Conservation (phyloP, 2,888 invertebrate species). For the Kryphioiulus occultus region DNA sequence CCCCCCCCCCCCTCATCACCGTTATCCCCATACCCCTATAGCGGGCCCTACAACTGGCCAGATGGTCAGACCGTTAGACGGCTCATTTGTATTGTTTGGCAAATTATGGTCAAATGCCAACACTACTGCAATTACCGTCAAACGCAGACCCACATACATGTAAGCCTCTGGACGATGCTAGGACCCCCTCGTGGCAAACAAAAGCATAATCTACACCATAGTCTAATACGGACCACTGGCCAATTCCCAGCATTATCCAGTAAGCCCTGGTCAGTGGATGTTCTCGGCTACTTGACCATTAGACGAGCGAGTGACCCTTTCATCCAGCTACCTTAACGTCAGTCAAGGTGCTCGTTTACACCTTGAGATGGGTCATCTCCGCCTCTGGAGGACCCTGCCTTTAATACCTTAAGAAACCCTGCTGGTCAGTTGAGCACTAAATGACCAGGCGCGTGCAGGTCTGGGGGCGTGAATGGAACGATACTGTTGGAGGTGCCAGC, state of each 20-base stretch:
- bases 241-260: neutral
- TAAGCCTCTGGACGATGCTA: neutral
- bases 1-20: neutral
- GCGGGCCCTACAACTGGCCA: neutral
- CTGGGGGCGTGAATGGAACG: neutral
- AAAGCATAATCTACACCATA: neutral
- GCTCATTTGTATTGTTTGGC: constrained; percentile 5
- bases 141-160: neutral
- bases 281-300: neutral
- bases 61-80: neutral
- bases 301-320: neutral
- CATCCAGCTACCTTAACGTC: neutral
- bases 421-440: neutral
- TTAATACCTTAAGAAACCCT: neutral
- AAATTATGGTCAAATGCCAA: constrained; percentile 5
- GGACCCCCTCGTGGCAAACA: neutral
- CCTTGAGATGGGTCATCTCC: neutral
- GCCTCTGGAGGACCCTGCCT: neutral
- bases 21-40: neutral
- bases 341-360: neutral
- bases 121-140: constrained; percentile 5
- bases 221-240: neutral
- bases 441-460: neutral
- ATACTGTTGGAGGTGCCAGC: neutral
- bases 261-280: neutral